Percentiles rank a stretch among this genome's conserved stretches.
Conservation (phyloP, 2,888 invertebrate genomes). For the Brachynemurus nebulosus region DNA sequence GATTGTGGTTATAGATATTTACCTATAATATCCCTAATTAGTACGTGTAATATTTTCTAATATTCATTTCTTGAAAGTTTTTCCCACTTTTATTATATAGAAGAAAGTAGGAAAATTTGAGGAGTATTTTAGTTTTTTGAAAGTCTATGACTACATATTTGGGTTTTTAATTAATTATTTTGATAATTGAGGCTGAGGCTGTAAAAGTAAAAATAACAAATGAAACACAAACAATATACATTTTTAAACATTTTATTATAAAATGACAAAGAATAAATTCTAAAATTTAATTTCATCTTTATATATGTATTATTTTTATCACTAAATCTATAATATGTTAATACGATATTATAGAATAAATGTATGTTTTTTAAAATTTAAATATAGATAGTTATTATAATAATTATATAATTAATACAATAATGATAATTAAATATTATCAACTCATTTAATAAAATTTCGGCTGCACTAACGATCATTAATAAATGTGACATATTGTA, state of each 20-base stretch:
- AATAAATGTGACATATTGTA: not conserved
- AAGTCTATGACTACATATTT: too few species aligned
- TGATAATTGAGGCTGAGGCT: too few species aligned
- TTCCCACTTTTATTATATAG: too few species aligned
- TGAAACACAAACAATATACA: conserved; percentile 5
- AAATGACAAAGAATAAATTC: conserved; percentile 58
- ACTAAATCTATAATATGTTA: conserved; percentile 29
- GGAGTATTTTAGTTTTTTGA: too few species aligned
- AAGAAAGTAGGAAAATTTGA: too few species aligned
- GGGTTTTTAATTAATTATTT: too few species aligned
- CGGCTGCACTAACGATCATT: conserved; percentile 2
- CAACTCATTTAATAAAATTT: conserved; percentile 2
- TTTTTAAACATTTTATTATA: conserved; percentile 42
- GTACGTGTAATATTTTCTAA: too few species aligned
- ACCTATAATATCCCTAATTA: too few species aligned
- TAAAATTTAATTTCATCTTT: conserved; percentile 37
- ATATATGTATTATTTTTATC: conserved; percentile 27
- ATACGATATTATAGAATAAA: conserved; percentile 29
- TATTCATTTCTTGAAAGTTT: too few species aligned
- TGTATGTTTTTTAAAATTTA: conserved; percentile 12
- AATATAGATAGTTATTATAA: conserved; percentile 16
- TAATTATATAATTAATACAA: conserved; percentile 15
- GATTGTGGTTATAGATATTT: too few species aligned
- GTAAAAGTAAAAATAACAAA: too few species aligned
- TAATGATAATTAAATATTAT: conserved; percentile 6